phyloP scores from a whole-genome alignment of 2,797 vertebrate species.

The Kryptolebias ocellatus region DNA sequence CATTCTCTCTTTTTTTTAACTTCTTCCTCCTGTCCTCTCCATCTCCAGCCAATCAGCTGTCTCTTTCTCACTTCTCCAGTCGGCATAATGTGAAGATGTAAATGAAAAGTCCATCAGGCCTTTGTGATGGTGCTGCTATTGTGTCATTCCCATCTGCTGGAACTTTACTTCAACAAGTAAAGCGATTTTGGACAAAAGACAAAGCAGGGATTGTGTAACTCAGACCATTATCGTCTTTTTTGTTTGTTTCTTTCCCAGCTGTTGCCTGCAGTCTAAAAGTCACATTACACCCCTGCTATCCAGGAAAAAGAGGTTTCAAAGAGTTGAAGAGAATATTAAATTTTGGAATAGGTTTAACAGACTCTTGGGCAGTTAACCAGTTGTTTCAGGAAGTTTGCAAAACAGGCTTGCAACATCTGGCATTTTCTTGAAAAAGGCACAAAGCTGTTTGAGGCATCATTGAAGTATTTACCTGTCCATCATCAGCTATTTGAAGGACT shows the following conservation, averaged over 20 bases:
- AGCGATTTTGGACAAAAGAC: slow-evolving; percentile 3
- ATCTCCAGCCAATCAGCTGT: slow-evolving; percentile 7
- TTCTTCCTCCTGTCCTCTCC: slow-evolving; percentile 20
- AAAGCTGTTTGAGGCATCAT: too few species aligned
- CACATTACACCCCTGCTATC: not conserved
- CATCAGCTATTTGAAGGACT: too few species aligned
- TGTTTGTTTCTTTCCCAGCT: slow-evolving; percentile 1
- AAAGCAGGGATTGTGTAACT: not conserved
- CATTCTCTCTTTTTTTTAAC: slow-evolving; percentile 37
- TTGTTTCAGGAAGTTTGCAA: too few species aligned
- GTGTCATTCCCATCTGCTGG: slow-evolving; percentile 20
- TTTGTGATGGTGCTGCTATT: slow-evolving; percentile 1
- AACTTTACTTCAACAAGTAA: slow-evolving; percentile 12
- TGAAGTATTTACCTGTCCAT: too few species aligned
- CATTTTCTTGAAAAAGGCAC: too few species aligned
- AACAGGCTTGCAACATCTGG: too few species aligned
- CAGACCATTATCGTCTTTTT: not conserved
- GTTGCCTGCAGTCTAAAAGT: not conserved
- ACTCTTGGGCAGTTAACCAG: too few species aligned
- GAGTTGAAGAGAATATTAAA: not conserved
- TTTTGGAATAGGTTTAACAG: too few species aligned
- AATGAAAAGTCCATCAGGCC: slow-evolving; percentile 9
- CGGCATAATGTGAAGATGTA: slow-evolving; percentile 16
- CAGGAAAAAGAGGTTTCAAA: not conserved
- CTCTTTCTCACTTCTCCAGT: slow-evolving; percentile 24